Conservation (phyloP, 2,797 vertebrate genomes). For the Crocidura indochinensis region DNA sequence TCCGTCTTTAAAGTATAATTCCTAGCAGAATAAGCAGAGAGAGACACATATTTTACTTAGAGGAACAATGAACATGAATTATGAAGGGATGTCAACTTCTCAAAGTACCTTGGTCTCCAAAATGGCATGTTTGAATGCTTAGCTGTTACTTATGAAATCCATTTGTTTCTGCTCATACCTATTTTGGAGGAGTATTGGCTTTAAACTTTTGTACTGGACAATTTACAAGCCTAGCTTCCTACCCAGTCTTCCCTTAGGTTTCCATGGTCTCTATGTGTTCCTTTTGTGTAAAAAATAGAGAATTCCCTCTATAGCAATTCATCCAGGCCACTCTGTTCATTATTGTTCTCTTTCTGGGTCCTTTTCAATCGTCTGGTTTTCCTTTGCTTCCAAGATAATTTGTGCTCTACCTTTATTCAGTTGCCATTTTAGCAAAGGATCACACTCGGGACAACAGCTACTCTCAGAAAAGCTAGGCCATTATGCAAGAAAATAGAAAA, state of each 20-base stretch:
- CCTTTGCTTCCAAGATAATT: slow-evolving; percentile 66
- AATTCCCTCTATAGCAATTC: slow-evolving; percentile 74
- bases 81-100: slow-evolving; percentile 81
- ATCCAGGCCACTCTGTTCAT: slow-evolving; percentile 60
- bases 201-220: slow-evolving; percentile 38
- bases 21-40: slow-evolving; percentile 87
- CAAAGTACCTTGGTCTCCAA: slow-evolving; percentile 84
- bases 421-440: slow-evolving; percentile 70
- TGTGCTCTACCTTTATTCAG: slow-evolving; percentile 74
- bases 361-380: slow-evolving; percentile 65
- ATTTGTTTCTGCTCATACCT: slow-evolving; percentile 72
- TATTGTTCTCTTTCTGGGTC: slow-evolving; percentile 58
- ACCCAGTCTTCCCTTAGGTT: slow-evolving; percentile 28
- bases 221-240: not conserved
- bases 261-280: slow-evolving; percentile 49
- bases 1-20: slow-evolving; percentile 88
- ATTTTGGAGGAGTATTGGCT: slow-evolving; percentile 58
- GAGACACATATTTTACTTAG: slow-evolving; percentile 88
- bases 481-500: slow-evolving; percentile 65
- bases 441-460: slow-evolving; percentile 49
- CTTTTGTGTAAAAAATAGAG: slow-evolving; percentile 69
- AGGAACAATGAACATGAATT: slow-evolving; percentile 88
- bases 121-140: slow-evolving; percentile 80
- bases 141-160: slow-evolving; percentile 78
- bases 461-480: slow-evolving; percentile 65